Percentiles rank a stretch among this genome's conserved stretches.
phyloP scores from a whole-genome alignment of 2,888 invertebrate genomes.

The Gastrophysa polygoni region DNA sequence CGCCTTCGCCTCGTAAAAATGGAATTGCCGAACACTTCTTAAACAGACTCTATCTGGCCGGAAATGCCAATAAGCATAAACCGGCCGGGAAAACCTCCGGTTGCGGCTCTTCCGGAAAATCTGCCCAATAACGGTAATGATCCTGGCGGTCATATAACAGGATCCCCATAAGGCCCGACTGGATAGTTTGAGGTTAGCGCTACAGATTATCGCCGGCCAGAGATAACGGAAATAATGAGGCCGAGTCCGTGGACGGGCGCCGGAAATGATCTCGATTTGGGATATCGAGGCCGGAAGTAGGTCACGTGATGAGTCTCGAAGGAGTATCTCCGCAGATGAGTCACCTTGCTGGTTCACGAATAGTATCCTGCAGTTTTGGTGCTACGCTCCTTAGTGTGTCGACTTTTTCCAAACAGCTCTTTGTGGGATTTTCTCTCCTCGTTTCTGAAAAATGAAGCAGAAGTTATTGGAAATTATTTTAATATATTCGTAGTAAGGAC shows the following conservation, averaged over 20 bases:
- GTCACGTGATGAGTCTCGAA: not conserved
- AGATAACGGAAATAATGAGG: constrained; percentile 1
- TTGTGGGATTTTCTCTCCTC: no score
- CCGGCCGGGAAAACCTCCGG: not conserved
- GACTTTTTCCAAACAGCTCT: no score
- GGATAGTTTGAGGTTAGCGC: not conserved
- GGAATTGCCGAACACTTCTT: not conserved
- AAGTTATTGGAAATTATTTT: no score
- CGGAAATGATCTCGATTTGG: not conserved
- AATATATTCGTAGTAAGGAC: no score
- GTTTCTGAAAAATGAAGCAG: no score
- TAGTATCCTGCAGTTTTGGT: no score
- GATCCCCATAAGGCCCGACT: not conserved
- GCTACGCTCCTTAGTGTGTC: no score
- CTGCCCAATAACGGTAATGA: not conserved
- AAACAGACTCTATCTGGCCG: not conserved
- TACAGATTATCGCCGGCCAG: not conserved
- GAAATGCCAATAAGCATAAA: not conserved
- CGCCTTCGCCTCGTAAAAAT: not conserved
- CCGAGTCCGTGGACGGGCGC: not conserved
- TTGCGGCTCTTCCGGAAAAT: not conserved
- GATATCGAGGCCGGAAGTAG: not conserved
- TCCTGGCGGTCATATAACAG: not conserved
- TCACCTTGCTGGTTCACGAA: no score
- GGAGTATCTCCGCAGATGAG: not conserved